Evolutionary conservation across 2,113 vertebrate species (phyloP).

Genomic region (Guaruba guarouba): DNA sequence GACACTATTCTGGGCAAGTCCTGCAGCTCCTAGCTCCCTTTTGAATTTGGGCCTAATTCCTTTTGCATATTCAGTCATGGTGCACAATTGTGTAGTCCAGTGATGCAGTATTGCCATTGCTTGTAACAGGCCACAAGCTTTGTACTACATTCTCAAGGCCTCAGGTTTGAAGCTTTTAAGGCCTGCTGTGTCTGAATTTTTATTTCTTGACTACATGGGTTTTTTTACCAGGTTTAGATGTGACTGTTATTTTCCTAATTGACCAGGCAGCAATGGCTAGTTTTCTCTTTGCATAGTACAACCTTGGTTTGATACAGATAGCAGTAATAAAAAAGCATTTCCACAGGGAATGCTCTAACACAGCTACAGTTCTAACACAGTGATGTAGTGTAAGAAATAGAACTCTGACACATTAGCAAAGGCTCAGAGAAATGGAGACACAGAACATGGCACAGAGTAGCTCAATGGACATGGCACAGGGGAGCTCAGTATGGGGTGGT

Average conservation of each 20-base stretch:
- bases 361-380: fast-evolving
- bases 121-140: neutral
- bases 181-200: neutral
- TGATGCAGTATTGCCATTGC: neutral
- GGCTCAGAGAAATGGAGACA: neutral
- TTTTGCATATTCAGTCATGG: neutral
- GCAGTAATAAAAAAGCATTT: neutral
- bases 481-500: neutral
- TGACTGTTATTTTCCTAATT: neutral
- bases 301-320: neutral
- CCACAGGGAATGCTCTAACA: fast-evolving
- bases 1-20: neutral
- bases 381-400: neutral
- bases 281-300: neutral
- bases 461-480: neutral
- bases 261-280: neutral
- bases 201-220: neutral
- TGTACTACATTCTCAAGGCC: neutral
- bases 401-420: neutral
- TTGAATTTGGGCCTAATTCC: neutral
- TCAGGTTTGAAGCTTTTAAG: neutral
- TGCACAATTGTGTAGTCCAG: neutral
- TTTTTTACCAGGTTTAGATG: neutral
- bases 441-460: neutral
- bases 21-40: neutral